Evolutionary conservation across 2,797 vertebrate species (phyloP), one percentile per base, ranked within the genome.

Genomic region (Eupleurogrammus muticus): DNA sequence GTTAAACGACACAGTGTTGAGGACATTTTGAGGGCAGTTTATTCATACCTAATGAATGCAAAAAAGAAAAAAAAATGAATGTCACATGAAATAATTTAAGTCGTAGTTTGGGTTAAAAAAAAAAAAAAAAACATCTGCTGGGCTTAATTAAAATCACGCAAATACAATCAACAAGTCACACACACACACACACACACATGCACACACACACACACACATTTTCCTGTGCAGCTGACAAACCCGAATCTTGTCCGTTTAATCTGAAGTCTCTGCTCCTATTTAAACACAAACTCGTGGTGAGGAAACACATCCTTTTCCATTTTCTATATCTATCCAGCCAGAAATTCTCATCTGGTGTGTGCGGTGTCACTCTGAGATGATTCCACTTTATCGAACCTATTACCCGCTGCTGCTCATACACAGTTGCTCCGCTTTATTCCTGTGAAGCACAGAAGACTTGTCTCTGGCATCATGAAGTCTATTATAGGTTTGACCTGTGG

Each of bases 401-500:
- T 11, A 59, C 23, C 53, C 46, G 40, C 63, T 21, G 40, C 16
- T 50, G 61, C 70, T 12, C 9, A 11, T 14, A 1, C 8, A 47
- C 3, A 20, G 40, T 24, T 52, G 21, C 19, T 47, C 51, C 53
- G 5, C 49, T 66, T 73, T 2, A 40, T 54, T 61, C 52, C 24
- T 46, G 13, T 51, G 24, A 52, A 73, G 19, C 48, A 35, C 13
- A 73, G 52, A 11, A 28, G 58, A 75, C 50, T 47, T 73, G 54
- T 78, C 66, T 75, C 28, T 0, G 49, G 38, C 52, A 53, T 65
- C 44, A 62, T 17, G 6, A 67, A 78, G 79, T 77, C 73, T 67
- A 84, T 82, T 72, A 75, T 20, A 4, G 35, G 23, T 77, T 80
- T 20, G 71, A 77, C 60, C 60, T 60, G 55, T 60, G 64, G 28